These are phyloP conservation scores for Dilophus febrilis DNA, from an alignment of 2,888 invertebrate genomes.

Conservation along the genomic window DNA sequence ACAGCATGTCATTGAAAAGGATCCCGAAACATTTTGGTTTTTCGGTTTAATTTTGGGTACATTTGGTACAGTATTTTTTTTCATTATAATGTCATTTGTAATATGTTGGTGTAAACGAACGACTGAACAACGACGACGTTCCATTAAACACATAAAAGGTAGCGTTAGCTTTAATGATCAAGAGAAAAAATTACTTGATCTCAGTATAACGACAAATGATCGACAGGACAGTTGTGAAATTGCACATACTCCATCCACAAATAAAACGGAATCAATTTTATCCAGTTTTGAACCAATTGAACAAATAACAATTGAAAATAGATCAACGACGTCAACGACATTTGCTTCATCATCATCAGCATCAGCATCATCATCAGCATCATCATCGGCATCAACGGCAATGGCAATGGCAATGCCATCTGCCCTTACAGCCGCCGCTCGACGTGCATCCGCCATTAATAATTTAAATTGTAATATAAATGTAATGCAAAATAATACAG, in stretches of 20 bases:
- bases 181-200: constrained; percentile 69
- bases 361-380: constrained; percentile 6
- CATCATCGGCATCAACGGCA: constrained; percentile 11
- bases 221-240: constrained; percentile 44
- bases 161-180: constrained; percentile 75
- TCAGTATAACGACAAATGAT: constrained; percentile 54
- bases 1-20: constrained; percentile 31
- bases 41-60: constrained; percentile 55
- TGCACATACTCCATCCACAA: constrained; percentile 40
- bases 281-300: constrained; percentile 38
- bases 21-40: constrained; percentile 63
- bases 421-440: constrained; percentile 5
- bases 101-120: constrained; percentile 34
- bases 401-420: constrained; percentile 2
- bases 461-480: too few species aligned
- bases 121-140: constrained; percentile 34
- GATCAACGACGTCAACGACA: constrained; percentile 10
- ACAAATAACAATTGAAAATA: constrained; percentile 42
- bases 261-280: constrained; percentile 33
- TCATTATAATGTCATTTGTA: constrained; percentile 42
- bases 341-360: constrained; percentile 3
- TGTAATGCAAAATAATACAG: too few species aligned
- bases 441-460: background rate
- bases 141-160: constrained; percentile 53
- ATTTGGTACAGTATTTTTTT: constrained; percentile 43